phyloP scores from a whole-genome alignment of 1,140 invertebrate species.

The Bombus confusus region DNA sequence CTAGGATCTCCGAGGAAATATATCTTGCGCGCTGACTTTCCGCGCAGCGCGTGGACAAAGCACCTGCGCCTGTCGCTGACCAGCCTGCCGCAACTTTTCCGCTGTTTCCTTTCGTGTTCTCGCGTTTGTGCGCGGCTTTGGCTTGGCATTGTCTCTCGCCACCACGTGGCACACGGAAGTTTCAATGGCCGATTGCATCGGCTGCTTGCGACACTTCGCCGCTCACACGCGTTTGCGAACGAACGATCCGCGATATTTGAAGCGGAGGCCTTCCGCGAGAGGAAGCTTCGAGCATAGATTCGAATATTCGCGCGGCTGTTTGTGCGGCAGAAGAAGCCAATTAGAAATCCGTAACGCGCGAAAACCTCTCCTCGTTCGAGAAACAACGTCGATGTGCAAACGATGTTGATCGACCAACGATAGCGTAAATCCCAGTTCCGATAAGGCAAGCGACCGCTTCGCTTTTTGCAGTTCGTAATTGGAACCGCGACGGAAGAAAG shows the following conservation, averaged over 20 bases:
- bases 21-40: conserved; percentile 31
- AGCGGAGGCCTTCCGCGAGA: background rate
- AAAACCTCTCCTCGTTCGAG: background rate
- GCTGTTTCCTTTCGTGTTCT: background rate
- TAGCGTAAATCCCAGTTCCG: background rate
- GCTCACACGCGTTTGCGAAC: background rate
- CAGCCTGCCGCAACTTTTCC: background rate
- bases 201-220: background rate
- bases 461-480: conserved; percentile 11
- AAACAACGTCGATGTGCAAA: background rate
- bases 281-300: background rate
- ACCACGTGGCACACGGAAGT: background rate
- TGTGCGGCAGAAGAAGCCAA: background rate
- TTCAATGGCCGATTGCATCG: background rate
- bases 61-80: conserved; percentile 6
- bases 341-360: background rate
- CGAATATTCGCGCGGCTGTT: background rate
- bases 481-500: conserved; percentile 4
- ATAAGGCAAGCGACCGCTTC: conserved; percentile 14
- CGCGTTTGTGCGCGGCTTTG: background rate
- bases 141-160: background rate
- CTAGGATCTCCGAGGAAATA: conserved; percentile 38
- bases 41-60: conserved; percentile 38
- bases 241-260: background rate
- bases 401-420: background rate